Conservation (phyloP, 2,113 vertebrate species). For the Camelus bactrianus region DNA sequence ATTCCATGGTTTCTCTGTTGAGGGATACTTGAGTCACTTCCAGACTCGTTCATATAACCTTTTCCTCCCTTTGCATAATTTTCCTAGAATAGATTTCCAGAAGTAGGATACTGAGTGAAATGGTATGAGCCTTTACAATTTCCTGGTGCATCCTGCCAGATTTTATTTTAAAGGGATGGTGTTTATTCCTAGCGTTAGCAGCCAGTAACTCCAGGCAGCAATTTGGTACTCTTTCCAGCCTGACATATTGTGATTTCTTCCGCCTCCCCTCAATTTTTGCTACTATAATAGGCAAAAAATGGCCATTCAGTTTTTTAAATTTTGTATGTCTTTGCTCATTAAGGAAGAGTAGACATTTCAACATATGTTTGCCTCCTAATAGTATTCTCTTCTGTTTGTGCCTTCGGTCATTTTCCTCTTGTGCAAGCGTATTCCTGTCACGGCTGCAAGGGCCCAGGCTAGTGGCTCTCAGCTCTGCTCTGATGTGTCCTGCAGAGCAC, state of each 20-base stretch:
- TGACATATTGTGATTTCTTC: constrained; percentile 61
- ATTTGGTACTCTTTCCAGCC: constrained; percentile 41
- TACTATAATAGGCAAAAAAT: constrained; percentile 60
- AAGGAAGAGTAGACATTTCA: constrained; percentile 54
- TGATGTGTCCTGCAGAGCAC: not conserved
- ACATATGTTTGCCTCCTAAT: constrained; percentile 46
- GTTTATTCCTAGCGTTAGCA: constrained; percentile 55
- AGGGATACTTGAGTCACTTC: not conserved
- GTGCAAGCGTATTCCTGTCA: not conserved
- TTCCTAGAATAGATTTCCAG: constrained; percentile 52
- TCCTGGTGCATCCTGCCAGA: constrained; percentile 33
- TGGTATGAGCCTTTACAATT: constrained; percentile 54
- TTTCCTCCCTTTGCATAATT: constrained; percentile 56
- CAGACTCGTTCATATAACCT: constrained; percentile 1
- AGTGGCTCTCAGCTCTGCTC: not conserved
- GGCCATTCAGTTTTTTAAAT: constrained; percentile 48
- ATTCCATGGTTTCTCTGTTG: not conserved
- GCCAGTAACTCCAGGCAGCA: constrained; percentile 44
- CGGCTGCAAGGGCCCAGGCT: not conserved
- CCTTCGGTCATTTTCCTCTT: constrained; percentile 51
- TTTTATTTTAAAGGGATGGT: constrained; percentile 60
- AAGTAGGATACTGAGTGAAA: constrained; percentile 56
- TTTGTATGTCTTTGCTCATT: constrained; percentile 61
- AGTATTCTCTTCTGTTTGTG: constrained; percentile 31
- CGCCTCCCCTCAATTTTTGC: constrained; percentile 30